Conservation (phyloP, 37 sponge, comb jelly and placozoan genomes). For the Hexactinellida sp. region DNA sequence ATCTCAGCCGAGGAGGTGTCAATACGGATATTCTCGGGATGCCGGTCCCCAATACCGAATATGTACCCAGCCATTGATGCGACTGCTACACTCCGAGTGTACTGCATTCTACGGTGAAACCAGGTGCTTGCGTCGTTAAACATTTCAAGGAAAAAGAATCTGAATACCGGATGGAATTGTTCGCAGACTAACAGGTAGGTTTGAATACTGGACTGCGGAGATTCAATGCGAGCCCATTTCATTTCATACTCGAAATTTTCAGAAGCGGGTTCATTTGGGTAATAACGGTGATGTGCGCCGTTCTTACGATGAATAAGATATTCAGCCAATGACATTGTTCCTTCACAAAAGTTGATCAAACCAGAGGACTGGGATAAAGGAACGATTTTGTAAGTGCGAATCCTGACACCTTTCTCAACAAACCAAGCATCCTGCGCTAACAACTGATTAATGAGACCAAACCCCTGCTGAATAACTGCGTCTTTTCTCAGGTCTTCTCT, state of each 20-base stretch:
- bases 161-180: constrained; percentile 83
- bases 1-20: constrained; percentile 80
- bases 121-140: constrained; percentile 70
- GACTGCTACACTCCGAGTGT: constrained; percentile 85
- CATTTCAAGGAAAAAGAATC: constrained; percentile 91
- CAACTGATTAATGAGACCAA: constrained; percentile 68
- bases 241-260: constrained; percentile 40
- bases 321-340: constrained; percentile 63
- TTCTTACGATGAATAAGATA: constrained; percentile 70
- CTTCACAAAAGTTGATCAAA: constrained; percentile 93
- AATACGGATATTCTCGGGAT: constrained; percentile 90
- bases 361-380: constrained; percentile 87
- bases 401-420: constrained; percentile 46
- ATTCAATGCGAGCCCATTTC: not conserved
- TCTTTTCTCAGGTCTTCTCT: constrained; percentile 94
- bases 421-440: constrained; percentile 44
- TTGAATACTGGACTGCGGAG: not conserved
- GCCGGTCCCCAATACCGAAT: constrained; percentile 92
- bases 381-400: constrained; percentile 85
- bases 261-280: constrained; percentile 46
- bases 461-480: constrained; percentile 97
- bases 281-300: constrained; percentile 78
- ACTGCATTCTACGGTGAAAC: constrained; percentile 71
- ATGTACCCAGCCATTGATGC: constrained; percentile 95
- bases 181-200: constrained; percentile 30